Conservation (phyloP, 2,113 vertebrate species). For the Colossoma macropomum region DNA sequence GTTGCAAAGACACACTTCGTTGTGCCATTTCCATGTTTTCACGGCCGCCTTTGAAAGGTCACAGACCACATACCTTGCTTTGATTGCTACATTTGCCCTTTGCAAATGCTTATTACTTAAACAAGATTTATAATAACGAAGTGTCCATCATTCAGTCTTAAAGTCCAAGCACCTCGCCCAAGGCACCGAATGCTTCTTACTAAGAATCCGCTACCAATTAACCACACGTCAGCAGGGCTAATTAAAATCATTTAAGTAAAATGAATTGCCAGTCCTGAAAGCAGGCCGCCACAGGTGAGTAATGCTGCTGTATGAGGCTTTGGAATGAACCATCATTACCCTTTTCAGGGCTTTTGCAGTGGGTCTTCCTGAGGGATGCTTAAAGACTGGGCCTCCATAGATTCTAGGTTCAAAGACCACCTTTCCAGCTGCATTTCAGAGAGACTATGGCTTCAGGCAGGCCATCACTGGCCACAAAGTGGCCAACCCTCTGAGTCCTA, state of each 20-base stretch:
- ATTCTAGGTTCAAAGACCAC: constrained; percentile 18
- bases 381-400: not conserved
- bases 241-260: constrained; percentile 74
- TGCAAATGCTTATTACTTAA: constrained; percentile 56
- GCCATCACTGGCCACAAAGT: not conserved
- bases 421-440: not conserved
- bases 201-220: constrained; percentile 66
- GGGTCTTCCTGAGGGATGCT: constrained; percentile 1
- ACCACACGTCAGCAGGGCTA: constrained; percentile 63
- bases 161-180: constrained; percentile 61
- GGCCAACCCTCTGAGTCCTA: not conserved
- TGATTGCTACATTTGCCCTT: constrained; percentile 61
- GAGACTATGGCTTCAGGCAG: not conserved
- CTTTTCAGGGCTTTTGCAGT: not conserved
- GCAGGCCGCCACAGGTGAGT: constrained; percentile 62
- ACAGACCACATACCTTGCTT: constrained; percentile 51
- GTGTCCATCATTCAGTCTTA: constrained; percentile 62
- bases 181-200: constrained; percentile 51
- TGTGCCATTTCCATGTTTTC: constrained; percentile 32
- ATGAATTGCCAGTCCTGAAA: constrained; percentile 68
- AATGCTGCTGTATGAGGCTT: constrained; percentile 57
- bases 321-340: constrained; percentile 39
- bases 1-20: constrained; percentile 14
- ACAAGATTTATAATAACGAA: constrained; percentile 66
- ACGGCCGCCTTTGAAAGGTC: constrained; percentile 44